Base-by-base conservation (phyloP, 2,113 vertebrate species). In the Lasiurus cinereus region DNA sequence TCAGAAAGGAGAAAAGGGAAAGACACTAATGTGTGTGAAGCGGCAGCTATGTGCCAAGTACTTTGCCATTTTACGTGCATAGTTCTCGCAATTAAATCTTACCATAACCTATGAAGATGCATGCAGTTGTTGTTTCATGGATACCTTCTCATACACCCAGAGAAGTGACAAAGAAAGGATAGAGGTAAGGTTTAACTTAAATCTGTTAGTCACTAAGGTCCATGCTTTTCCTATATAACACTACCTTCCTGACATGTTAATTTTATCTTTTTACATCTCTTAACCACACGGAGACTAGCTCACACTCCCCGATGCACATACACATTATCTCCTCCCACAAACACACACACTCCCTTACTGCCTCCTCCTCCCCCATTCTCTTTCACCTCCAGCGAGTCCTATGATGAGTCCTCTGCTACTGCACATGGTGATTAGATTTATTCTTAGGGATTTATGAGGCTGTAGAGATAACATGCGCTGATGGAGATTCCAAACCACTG, bases 331-430 rank as follows among this genome's bases (percentile, higher is more conserved):
- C 36, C 1, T 3, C 3, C 2, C 13, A 56, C 1, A 24, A 6
- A 11, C 22, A n/a, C 1, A 62, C 12, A 3, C 54, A 46, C 27
- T 56, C 10, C n/a, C 10, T 66, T 46, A 29, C 15, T 9, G 0
- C 0, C 0, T 16, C 7, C n/a, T 5, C 12, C 2, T 19, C 27
- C 52, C 4, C 19, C 5, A 0, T 36, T 43, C 3, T 56, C 19
- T 33, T 76, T 83, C 31, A 88, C 7, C 3, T 22, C 5, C 0
- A 1, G 15, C 24, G 8, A 11, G 36, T 36, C 14, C 22, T 76
- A 36, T 52, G 79, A 62, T 74, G 43, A 83, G 62, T 59, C n/a
- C 14, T 94, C 21, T 56, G 73, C 31, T 84, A 64, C 21, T 56
- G 83, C 72, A n/a, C 22, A 0, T 33, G 36, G n/a, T 69, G 80